Evolutionary conservation across 2,797 vertebrate genomes (phyloP).

Genomic region (Emydoidea blandingii): DNA sequence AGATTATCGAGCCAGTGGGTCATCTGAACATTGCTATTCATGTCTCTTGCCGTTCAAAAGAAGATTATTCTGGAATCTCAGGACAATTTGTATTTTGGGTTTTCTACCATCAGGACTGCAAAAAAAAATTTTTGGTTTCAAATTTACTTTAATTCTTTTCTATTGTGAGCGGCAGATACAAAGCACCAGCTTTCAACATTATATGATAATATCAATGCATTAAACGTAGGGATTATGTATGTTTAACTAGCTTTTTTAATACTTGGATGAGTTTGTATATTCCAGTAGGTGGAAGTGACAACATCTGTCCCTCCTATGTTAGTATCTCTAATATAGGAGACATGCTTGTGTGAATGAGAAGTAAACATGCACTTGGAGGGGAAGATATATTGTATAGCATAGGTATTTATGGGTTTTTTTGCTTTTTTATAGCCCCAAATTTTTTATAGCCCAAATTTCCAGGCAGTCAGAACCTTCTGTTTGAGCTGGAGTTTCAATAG

Average conservation of each 20-base stretch:
- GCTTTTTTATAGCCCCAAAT: too few species aligned
- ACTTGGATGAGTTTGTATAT: not conserved
- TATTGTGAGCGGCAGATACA: not conserved
- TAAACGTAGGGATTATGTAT: not conserved
- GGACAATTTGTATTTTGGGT: not conserved
- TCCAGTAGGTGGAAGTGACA: fast-evolving
- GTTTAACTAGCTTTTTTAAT: not conserved
- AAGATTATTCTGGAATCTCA: not conserved
- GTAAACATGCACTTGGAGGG: fast-evolving
- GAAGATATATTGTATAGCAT: not conserved
- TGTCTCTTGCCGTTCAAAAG: too few species aligned
- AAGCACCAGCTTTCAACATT: not conserved
- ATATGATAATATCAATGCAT: not conserved
- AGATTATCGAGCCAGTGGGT: too few species aligned
- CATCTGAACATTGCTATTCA: too few species aligned
- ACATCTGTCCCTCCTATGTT: not conserved
- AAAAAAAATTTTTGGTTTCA: not conserved
- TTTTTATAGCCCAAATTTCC: too few species aligned
- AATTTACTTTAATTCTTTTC: not conserved
- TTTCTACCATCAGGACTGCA: not conserved
- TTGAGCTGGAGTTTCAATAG: not conserved
- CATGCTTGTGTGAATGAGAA: not conserved
- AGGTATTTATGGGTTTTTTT: not conserved
- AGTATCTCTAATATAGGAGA: not conserved
- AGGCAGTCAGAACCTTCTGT: too few species aligned